phyloP scores from a whole-genome alignment of 2,888 invertebrate genomes.

The Conistra vaccinii region DNA sequence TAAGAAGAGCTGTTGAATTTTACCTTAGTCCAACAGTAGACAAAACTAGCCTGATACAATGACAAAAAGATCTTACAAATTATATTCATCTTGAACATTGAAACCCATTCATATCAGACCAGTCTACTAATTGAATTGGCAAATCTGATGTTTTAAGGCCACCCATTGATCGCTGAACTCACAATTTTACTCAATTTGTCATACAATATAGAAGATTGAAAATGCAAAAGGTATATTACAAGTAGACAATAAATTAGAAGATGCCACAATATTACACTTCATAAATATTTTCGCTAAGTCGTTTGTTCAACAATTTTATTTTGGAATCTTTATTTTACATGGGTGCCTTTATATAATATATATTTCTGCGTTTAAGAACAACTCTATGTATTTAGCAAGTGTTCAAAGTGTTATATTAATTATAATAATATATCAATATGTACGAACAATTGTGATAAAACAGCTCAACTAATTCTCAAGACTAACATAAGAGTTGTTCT shows the following conservation, averaged over 20 bases:
- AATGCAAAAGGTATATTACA: slow-evolving; percentile 25
- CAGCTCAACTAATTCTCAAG: slow-evolving; percentile 51
- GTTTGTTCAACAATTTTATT: slow-evolving; percentile 70
- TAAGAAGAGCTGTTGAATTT: background rate
- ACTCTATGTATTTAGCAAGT: slow-evolving; percentile 63
- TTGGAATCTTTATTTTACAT: slow-evolving; percentile 71
- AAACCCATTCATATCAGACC: background rate
- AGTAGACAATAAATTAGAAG: slow-evolving; percentile 55
- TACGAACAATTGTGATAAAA: slow-evolving; percentile 52
- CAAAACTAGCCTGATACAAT: background rate
- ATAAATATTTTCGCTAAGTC: slow-evolving; percentile 72
- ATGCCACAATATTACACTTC: slow-evolving; percentile 57
- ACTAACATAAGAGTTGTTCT: slow-evolving; percentile 60
- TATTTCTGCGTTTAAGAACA: slow-evolving; percentile 59
- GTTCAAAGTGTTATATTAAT: slow-evolving; percentile 59
- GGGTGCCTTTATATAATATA: slow-evolving; percentile 67
- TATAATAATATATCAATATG: slow-evolving; percentile 45
- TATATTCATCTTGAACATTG: background rate
- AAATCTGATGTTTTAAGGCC: slow-evolving; percentile 4
- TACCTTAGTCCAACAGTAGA: slow-evolving; percentile 31
- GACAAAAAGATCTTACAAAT: background rate
- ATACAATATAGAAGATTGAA: slow-evolving; percentile 31
- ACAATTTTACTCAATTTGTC: slow-evolving; percentile 11
- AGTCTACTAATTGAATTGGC: slow-evolving; percentile 35
- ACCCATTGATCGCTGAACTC: slow-evolving; percentile 15